Evolutionary conservation across 2,797 vertebrate species (phyloP).

Genomic region (Otus scops): DNA sequence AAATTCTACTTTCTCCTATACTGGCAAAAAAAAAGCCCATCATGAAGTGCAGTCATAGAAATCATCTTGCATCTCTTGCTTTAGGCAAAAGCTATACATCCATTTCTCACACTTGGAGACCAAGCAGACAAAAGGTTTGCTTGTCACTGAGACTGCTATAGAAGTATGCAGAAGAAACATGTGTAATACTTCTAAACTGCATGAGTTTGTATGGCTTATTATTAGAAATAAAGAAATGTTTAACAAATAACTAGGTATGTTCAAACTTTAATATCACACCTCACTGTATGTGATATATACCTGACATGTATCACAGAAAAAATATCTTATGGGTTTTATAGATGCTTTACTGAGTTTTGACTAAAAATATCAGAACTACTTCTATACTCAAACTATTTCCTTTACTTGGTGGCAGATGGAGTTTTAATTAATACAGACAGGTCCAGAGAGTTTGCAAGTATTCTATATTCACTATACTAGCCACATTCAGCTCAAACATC

Average conservation of each 20-base stretch:
- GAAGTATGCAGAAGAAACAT: background rate
- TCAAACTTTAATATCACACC: background rate
- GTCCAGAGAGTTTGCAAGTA: background rate
- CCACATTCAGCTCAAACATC: background rate
- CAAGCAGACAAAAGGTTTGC: background rate
- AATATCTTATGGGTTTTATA: background rate
- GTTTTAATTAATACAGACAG: background rate
- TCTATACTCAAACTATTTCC: background rate
- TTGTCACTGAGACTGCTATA: background rate
- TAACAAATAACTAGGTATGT: background rate
- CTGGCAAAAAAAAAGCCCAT: conserved; percentile 67
- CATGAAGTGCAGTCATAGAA: conserved; percentile 16
- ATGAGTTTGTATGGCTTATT: background rate
- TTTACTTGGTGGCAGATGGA: background rate
- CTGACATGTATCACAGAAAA: background rate
- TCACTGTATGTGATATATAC: background rate
- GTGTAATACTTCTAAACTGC: background rate
- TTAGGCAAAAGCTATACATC: background rate
- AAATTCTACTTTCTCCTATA: conserved; percentile 90
- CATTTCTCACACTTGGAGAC: background rate
- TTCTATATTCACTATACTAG: background rate
- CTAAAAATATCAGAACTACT: background rate
- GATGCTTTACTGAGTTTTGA: background rate
- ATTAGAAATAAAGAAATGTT: background rate
- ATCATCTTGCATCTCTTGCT: background rate